Evolutionary conservation across 1,140 invertebrate genomes (phyloP).

Genomic region (Apis laboriosa): DNA sequence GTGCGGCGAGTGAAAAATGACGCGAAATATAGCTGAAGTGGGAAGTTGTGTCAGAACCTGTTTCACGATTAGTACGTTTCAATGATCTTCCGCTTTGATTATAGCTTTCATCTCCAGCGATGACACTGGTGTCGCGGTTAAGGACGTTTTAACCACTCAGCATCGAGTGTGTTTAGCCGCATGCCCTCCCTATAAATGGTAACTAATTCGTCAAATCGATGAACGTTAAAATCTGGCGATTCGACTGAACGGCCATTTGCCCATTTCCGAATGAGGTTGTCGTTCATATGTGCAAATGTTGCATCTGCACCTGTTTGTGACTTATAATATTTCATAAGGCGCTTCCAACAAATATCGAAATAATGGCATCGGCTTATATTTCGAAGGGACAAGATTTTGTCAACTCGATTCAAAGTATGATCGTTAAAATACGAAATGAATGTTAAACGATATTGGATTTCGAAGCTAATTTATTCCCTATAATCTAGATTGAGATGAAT

Average conservation of each 20-base stretch:
- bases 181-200: not conserved
- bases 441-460: not conserved
- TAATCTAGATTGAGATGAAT: too few relatives aligned
- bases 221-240: constrained; percentile 18
- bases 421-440: not conserved
- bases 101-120: not conserved
- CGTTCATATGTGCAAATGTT: not conserved
- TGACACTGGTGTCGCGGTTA: not conserved
- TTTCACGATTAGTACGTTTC: not conserved
- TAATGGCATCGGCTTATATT: not conserved
- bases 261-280: constrained; percentile 11
- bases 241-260: not conserved
- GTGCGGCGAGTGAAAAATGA: not conserved
- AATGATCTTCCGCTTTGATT: not conserved
- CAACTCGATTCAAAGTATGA: not conserved
- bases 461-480: not conserved
- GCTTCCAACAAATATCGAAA: constrained; percentile 22
- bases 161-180: not conserved
- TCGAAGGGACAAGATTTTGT: not conserved
- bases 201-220: constrained; percentile 24
- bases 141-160: constrained; percentile 2
- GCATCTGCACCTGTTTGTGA: constrained; percentile 9
- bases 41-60: not conserved
- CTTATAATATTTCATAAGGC: constrained; percentile 25
- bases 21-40: not conserved